Evolutionary conservation across 2,113 vertebrate species (phyloP).

Genomic region (Varanus komodoensis): DNA sequence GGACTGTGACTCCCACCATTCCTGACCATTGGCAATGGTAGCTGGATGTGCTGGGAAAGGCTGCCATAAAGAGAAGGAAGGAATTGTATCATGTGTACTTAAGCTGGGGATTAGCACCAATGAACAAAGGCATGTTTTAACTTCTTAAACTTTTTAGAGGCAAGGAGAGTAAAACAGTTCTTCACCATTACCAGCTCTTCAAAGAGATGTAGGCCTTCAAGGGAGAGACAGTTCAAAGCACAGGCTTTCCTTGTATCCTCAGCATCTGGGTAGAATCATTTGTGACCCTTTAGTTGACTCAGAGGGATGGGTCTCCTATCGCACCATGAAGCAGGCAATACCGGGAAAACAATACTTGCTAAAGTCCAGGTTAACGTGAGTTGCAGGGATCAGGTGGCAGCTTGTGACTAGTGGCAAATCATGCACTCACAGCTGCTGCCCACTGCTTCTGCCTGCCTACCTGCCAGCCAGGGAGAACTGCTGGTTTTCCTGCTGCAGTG

Average conservation of each 20-base stretch:
- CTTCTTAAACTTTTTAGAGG: background rate
- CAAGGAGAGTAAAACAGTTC: constrained; percentile 37
- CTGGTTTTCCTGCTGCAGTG: too few relatives aligned
- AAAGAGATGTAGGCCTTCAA: background rate
- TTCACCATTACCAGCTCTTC: background rate
- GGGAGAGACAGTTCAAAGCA: background rate
- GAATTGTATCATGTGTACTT: background rate
- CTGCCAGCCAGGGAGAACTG: too few relatives aligned
- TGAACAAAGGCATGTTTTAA: background rate
- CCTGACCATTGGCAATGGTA: background rate
- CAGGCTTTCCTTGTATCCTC: background rate
- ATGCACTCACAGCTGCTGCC: too few relatives aligned
- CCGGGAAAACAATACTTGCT: background rate
- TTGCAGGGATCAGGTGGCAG: too few relatives aligned
- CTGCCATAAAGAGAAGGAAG: background rate
- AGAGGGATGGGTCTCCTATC: too few relatives aligned
- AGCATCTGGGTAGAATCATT: background rate
- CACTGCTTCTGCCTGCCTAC: too few relatives aligned
- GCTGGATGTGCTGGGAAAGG: background rate
- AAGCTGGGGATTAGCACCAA: background rate
- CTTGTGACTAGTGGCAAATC: too few relatives aligned
- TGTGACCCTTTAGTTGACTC: background rate
- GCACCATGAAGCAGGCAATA: background rate
- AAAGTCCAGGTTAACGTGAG: too few relatives aligned
- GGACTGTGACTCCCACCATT: background rate